Evolutionary conservation across 2,113 vertebrate genomes (phyloP).

Genomic region (Hippocampus abdominalis): DNA sequence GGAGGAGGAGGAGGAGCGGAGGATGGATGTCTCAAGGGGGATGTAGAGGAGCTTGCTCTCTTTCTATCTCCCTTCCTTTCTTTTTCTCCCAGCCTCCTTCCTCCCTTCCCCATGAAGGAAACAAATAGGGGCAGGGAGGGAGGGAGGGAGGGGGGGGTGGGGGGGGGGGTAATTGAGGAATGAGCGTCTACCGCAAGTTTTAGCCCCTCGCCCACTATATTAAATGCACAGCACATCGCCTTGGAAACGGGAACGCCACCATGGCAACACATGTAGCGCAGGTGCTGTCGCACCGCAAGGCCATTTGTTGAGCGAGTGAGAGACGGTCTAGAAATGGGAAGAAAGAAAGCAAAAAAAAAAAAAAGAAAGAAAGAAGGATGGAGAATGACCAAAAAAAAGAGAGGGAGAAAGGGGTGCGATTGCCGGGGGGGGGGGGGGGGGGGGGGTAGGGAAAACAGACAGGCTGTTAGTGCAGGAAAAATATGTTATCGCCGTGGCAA

Average conservation of each 20-base stretch:
- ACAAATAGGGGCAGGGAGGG: not conserved
- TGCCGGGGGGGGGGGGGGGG: slow-evolving; percentile 13
- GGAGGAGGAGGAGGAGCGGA: slow-evolving; percentile 19
- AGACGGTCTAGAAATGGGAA: slow-evolving; percentile 3
- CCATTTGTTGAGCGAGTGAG: slow-evolving; percentile 71
- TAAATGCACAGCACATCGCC: slow-evolving; percentile 60
- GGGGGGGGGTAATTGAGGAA: slow-evolving; percentile 15
- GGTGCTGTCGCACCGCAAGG: slow-evolving; percentile 79
- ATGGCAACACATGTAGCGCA: slow-evolving; percentile 72
- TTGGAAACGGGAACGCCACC: slow-evolving; percentile 66
- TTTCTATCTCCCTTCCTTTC: slow-evolving; percentile 6
- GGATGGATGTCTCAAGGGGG: slow-evolving; percentile 70
- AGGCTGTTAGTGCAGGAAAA: slow-evolving; percentile 82
- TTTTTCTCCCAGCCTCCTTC: not conserved
- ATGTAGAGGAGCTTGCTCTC: slow-evolving; percentile 33
- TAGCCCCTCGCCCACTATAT: slow-evolving; percentile 55
- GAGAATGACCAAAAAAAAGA: not conserved
- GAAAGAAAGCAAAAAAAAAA: slow-evolving; percentile 17
- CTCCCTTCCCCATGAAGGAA: slow-evolving; percentile 9
- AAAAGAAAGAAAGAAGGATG: slow-evolving; percentile 3
- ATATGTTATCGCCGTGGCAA: slow-evolving; percentile 84
- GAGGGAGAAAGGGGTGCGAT: slow-evolving; percentile 1
- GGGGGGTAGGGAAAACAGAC: slow-evolving; percentile 71
- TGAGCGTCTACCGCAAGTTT: slow-evolving; percentile 51
- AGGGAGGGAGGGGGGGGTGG: too few relatives aligned